These are phyloP conservation scores for Eristalis arbustorum DNA, from an alignment of 2,888 invertebrate species.

Conservation along the genomic window DNA sequence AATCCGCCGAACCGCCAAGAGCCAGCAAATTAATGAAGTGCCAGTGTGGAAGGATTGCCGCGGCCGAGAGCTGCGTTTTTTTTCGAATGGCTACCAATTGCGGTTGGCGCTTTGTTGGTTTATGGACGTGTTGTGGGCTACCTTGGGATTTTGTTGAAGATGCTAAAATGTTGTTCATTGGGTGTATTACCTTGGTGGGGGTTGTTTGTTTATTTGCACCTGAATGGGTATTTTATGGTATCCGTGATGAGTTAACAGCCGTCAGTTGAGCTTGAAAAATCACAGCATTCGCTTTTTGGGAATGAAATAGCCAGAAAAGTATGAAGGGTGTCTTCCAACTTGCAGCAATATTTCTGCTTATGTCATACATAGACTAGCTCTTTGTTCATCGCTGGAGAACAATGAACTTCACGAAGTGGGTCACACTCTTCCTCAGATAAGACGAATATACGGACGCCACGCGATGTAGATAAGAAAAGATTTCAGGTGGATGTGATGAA, in stretches of 20 bases:
- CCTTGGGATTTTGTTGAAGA: not conserved
- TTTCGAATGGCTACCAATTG: not conserved
- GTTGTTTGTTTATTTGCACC: no score
- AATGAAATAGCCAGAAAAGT: no score
- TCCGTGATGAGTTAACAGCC: no score
- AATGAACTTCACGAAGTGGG: not conserved
- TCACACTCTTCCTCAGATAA: not conserved
- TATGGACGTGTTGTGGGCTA: not conserved
- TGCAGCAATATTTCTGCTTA: no score
- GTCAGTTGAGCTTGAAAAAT: no score
- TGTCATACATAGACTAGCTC: no score
- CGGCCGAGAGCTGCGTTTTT: conserved; percentile 15
- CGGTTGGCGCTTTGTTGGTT: conserved; percentile 21
- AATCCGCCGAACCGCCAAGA: conserved; percentile 25
- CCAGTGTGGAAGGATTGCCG: not conserved
- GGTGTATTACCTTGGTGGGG: no score
- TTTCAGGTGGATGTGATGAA: not conserved
- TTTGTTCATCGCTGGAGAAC: not conserved
- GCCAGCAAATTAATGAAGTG: conserved; percentile 34
- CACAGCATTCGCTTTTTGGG: no score
- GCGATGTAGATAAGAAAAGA: not conserved
- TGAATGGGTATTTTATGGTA: no score
- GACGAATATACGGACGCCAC: not conserved
- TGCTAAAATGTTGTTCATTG: not conserved
- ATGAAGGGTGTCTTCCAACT: no score